A percentile compares a stretch with the other conserved stretches of the same genome.
These are phyloP conservation scores for Hirtodrosophila duncani DNA, from an alignment of 2,888 invertebrate species.

Conservation along the genomic window DNA sequence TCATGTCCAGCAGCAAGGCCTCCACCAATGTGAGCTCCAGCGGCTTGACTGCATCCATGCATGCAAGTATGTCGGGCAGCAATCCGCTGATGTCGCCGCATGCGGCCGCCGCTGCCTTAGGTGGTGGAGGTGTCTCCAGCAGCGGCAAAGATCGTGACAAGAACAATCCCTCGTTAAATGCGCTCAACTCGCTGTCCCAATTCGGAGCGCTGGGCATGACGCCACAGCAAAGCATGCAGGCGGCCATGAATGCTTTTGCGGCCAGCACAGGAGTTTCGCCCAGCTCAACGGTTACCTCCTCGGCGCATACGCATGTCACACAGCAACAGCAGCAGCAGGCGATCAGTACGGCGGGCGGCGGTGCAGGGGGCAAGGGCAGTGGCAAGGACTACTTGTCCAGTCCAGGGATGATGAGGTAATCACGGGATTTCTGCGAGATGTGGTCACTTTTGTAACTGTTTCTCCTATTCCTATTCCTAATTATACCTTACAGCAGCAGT, in stretches of 20 bases:
- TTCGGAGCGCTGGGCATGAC: slow-evolving; percentile 77
- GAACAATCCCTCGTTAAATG: slow-evolving; percentile 77
- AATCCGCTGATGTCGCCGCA: slow-evolving; percentile 73
- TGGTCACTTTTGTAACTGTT: background rate
- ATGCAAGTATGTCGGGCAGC: slow-evolving; percentile 38
- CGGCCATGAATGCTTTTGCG: slow-evolving; percentile 78
- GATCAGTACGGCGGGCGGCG: slow-evolving; percentile 41
- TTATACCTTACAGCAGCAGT: slow-evolving; percentile 78
- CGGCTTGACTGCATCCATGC: slow-evolving; percentile 47
- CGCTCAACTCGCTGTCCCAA: slow-evolving; percentile 77
- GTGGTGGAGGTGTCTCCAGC: slow-evolving; percentile 36
- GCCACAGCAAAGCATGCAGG: slow-evolving; percentile 78
- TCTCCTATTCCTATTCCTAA: background rate
- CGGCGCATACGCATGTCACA: slow-evolving; percentile 35
- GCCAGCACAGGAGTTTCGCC: slow-evolving; percentile 72
- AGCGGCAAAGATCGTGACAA: slow-evolving; percentile 73
- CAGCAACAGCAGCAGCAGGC: slow-evolving; percentile 46
- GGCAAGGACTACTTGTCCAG: slow-evolving; percentile 77
- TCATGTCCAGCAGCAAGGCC: slow-evolving; percentile 53
- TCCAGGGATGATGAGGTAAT: slow-evolving; percentile 55
- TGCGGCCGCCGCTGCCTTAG: slow-evolving; percentile 22
- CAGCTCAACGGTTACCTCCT: slow-evolving; percentile 53
- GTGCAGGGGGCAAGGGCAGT: slow-evolving; percentile 48
- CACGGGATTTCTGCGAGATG: background rate
- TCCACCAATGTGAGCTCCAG: slow-evolving; percentile 50